These are phyloP conservation scores for Sturnira hondurensis DNA, from an alignment of 2,113 vertebrate genomes.

Conservation along the genomic window DNA sequence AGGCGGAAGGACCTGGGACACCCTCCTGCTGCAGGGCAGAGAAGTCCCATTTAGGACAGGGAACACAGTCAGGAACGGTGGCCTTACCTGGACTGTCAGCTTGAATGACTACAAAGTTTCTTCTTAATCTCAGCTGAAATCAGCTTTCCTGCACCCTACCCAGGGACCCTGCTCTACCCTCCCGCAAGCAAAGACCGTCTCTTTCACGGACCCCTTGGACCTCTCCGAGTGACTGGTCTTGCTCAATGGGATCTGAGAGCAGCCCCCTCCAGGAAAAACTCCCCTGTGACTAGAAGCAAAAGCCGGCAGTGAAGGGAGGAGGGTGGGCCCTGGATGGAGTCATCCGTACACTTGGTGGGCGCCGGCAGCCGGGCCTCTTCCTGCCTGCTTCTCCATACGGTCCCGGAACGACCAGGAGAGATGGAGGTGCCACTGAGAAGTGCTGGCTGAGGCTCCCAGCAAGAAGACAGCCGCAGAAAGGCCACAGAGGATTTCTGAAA, in stretches of 20 bases:
- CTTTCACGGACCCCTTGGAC: background rate
- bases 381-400: background rate
- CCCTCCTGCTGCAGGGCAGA: background rate
- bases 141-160: background rate
- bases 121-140: background rate
- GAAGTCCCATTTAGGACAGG: background rate
- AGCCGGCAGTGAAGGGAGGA: background rate
- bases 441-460: background rate
- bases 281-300: background rate
- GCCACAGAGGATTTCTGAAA: background rate
- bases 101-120: background rate
- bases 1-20: background rate
- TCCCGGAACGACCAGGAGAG: background rate
- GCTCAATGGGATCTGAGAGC: background rate
- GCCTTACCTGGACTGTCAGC: background rate
- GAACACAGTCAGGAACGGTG: fast-evolving
- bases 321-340: background rate
- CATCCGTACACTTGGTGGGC: fast-evolving
- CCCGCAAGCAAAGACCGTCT: background rate
- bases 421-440: background rate
- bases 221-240: background rate
- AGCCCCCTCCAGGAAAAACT: background rate
- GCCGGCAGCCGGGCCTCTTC: background rate
- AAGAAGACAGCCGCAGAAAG: background rate
- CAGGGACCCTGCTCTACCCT: background rate